These are phyloP conservation scores for Urocyon cinereoargenteus DNA, from an alignment of 2,797 vertebrate genomes.

Conservation along the genomic window DNA sequence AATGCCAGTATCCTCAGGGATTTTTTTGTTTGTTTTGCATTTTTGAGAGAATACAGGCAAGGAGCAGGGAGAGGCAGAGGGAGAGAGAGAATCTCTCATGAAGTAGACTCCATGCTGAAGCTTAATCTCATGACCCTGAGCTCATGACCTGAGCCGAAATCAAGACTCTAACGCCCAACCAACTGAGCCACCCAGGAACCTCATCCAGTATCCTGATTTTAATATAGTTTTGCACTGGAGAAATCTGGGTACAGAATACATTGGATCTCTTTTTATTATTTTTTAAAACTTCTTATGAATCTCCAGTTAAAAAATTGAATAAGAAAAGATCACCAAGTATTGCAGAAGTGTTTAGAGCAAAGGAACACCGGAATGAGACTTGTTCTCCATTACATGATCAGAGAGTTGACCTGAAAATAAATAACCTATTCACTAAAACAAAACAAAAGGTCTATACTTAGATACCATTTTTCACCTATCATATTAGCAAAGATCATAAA, in stretches of 20 bases:
- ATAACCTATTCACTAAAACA: slow-evolving; percentile 18
- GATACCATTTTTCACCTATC: not conserved
- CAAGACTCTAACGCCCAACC: not conserved
- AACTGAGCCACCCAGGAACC: not conserved
- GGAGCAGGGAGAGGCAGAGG: not conserved
- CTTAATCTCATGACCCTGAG: not conserved
- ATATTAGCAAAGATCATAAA: not conserved
- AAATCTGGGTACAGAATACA: not conserved
- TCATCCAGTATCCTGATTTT: not conserved
- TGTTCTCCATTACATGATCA: slow-evolving; percentile 12
- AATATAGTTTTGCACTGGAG: not conserved
- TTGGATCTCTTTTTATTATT: not conserved
- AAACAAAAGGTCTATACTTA: not conserved
- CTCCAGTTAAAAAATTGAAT: not conserved
- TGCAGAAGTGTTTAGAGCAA: not conserved
- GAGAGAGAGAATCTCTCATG: not conserved
- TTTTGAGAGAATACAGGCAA: not conserved
- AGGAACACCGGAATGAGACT: slow-evolving; percentile 2
- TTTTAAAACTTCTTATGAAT: slow-evolving; percentile 26
- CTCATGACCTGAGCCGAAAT: not conserved
- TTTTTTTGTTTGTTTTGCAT: not conserved
- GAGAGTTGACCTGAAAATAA: slow-evolving; percentile 33
- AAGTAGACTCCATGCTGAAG: not conserved
- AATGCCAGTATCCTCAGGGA: not conserved
- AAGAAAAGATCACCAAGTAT: not conserved